These are phyloP conservation scores for Tachyglossus aculeatus DNA, from an alignment of 2,797 vertebrate species.

Conservation along the genomic window DNA sequence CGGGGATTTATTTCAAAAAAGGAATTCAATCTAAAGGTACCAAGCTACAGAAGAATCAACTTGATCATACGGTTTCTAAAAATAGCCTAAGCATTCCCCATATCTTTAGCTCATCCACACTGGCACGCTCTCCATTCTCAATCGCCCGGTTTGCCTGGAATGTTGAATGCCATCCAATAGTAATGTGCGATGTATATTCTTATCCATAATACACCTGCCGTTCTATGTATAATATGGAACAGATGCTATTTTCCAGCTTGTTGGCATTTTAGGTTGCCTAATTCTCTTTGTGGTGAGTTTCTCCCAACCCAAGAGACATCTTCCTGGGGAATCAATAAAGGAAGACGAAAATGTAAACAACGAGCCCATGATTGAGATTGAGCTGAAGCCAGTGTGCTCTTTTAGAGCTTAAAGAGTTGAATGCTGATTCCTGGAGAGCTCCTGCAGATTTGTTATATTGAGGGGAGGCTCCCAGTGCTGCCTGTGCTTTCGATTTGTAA, in stretches of 20 bases:
- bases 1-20: no score
- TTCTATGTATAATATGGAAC: slow-evolving; percentile 35
- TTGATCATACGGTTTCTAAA: neutral
- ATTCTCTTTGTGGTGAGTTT: slow-evolving; percentile 19
- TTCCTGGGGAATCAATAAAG: neutral
- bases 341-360: slow-evolving; percentile 21
- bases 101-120: slow-evolving; percentile 12
- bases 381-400: neutral
- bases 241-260: slow-evolving; percentile 32
- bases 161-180: slow-evolving; percentile 21
- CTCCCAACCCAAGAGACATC: neutral
- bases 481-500: no score
- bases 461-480: no score
- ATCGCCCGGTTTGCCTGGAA: slow-evolving; percentile 30
- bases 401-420: slow-evolving; percentile 8
- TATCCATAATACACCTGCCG: no score
- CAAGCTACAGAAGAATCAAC: neutral
- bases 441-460: no score
- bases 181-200: no score
- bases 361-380: neutral
- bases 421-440: neutral
- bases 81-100: neutral
- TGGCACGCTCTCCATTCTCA: slow-evolving; percentile 3
- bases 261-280: slow-evolving; percentile 11
- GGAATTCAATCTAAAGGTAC: neutral